Percentiles rank a stretch among this genome's conserved stretches.
Evolutionary conservation across 2,113 vertebrate genomes (phyloP).

Genomic region (Noturus placidus): DNA sequence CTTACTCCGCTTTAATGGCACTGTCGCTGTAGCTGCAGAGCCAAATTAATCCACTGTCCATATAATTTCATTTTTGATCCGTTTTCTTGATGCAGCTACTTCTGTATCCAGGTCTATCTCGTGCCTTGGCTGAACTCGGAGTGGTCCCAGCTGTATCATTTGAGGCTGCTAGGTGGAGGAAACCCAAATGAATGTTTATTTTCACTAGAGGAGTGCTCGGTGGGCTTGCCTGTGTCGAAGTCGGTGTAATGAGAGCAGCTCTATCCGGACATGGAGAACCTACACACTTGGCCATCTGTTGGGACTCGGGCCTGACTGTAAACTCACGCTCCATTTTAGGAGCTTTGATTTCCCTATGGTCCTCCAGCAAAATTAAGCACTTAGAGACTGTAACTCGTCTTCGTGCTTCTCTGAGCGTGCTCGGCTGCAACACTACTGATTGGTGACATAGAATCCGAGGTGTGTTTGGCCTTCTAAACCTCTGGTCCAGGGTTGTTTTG

Average conservation of each 20-base stretch:
- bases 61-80: neutral
- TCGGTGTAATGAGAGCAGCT: constrained; percentile 41
- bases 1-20: neutral
- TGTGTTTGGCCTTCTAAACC: neutral
- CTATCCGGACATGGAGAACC: constrained; percentile 28
- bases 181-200: constrained; percentile 58
- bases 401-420: neutral
- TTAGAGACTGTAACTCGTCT: constrained; percentile 21
- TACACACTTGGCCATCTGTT: constrained; percentile 32
- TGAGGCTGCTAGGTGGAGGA: constrained; percentile 11
- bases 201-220: constrained; percentile 44
- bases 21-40: neutral
- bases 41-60: neutral
- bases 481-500: constrained; percentile 8
- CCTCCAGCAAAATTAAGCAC: neutral
- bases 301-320: constrained; percentile 34
- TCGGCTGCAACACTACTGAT: neutral
- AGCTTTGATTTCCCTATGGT: constrained; percentile 39
- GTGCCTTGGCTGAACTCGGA: constrained; percentile 16
- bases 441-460: neutral
- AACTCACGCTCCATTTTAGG: constrained; percentile 35
- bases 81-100: neutral
- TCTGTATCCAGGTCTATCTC: neutral
- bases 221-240: constrained; percentile 16
- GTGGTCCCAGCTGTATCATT: constrained; percentile 19